Evolutionary conservation across 2,888 invertebrate species (phyloP).

Genomic region (Cantharis lateralis): DNA sequence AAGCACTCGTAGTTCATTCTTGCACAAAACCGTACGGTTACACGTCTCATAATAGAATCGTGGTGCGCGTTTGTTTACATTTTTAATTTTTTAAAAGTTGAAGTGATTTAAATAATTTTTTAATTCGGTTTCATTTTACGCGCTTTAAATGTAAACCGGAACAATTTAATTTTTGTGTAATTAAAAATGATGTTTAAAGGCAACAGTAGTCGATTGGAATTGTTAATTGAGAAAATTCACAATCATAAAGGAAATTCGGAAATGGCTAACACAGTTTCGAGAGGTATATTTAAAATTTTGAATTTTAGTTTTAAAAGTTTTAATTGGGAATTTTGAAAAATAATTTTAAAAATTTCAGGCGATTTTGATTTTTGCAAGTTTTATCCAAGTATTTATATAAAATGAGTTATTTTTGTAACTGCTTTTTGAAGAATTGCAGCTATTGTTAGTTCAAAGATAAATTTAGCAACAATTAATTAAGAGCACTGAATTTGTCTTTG

Average conservation of each 20-base stretch:
- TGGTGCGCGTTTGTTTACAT: slow-evolving; percentile 12
- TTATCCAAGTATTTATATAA: neutral
- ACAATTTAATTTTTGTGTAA: neutral
- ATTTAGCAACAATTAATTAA: slow-evolving; percentile 13
- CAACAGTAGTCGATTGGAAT: slow-evolving; percentile 81
- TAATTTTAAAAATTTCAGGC: neutral
- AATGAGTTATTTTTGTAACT: neutral
- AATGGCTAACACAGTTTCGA: slow-evolving; percentile 20
- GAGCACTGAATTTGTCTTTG: slow-evolving; percentile 19
- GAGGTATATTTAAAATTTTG: slow-evolving; percentile 2
- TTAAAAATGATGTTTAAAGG: slow-evolving; percentile 80
- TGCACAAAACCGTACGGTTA: slow-evolving; percentile 20
- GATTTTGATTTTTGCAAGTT: neutral
- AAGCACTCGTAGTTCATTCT: slow-evolving; percentile 27
- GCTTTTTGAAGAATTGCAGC: neutral
- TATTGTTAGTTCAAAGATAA: neutral
- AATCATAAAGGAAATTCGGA: slow-evolving; percentile 73
- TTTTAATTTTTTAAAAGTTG: neutral
- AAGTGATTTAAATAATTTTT: neutral
- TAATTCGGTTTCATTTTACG: neutral
- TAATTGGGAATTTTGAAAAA: neutral
- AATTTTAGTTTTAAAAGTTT: neutral
- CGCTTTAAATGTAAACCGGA: neutral
- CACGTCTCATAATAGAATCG: slow-evolving; percentile 16
- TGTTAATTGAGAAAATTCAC: slow-evolving; percentile 85